Evolutionary conservation across 2,797 vertebrate species (phyloP), one percentile per base, ranked within the genome.

Genomic region (Acipenser transmontanus): DNA sequence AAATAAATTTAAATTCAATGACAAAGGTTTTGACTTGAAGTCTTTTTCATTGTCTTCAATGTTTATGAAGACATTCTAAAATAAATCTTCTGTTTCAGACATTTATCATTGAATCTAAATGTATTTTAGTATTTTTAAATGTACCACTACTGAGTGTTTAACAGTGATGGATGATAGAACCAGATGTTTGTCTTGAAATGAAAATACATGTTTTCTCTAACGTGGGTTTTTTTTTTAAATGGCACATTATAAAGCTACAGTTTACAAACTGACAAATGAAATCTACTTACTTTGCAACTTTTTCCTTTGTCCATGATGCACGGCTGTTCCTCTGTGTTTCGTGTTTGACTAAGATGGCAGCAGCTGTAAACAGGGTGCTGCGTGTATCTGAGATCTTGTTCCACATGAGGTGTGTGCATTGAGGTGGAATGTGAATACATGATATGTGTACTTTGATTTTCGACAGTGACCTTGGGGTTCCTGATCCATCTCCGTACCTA

Each of bases 401-500:
- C 85, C 60, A 74, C 80, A 0, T 91, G 87, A 71, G 93, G 89
- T 73, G 88, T 86, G 10, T 80, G 83, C 70, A 84, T 73, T 70
- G 85, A 74, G 8, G 88, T 80, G 59, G 92, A 77, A 65, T 88
- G 92, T 0, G 94, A 77, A 68, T 92, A 92, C 72, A 91, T 85
- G 72, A 92, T 83, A 70, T 79, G 79, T 76, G 92, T 80, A 1
- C 86, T 88, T 65, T 93, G 89, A 61, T 97, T 97, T 77, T 98
- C 95, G 76, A 87, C 84, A 1, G 82, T 93, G 70, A 95, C 92
- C 84, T 95, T 92, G 0, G 95, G 94, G 73, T 89, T 97, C 68
- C 93, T 91, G 87, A 98, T 97, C 96, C 96, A 99, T 80, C 94
- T 83, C 66, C 95, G 90, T 70, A 99, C 95, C 95, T 99, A 75